Base-by-base conservation (phyloP, 2,888 invertebrate species). In the Dicyrtoma fusca region DNA sequence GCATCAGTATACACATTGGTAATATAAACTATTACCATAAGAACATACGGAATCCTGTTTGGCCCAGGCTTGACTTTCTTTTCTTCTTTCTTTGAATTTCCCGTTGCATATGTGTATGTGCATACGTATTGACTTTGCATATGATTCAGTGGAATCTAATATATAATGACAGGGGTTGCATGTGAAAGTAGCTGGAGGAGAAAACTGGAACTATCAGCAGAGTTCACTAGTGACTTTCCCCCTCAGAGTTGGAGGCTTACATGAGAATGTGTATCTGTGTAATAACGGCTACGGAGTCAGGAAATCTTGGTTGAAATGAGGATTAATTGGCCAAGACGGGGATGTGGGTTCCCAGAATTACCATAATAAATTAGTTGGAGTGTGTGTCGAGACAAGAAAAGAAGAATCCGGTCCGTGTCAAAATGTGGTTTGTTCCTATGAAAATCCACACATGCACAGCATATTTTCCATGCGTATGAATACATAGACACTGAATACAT, bases 231-330 rank as follows among this genome's bases (percentile, higher is more conserved):
- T 5, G 34, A 34, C 8, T 34, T 34, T 34, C 34, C 34, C 34
- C 8, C 34, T 34, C 4, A 34, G 3, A 34, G 34, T n/a, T n/a
- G n/a, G n/a, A n/a, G 8, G 4, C 34, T 34, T 34, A 3, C 34
- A 34, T 34, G 34, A 5, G 34, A 34, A 8, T 34, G 51, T 23
- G 21, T 26, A 11, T 2, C 13, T 17, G 21, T 53, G 55, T 66
- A 66, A 55, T 53, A 34, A 68, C 45, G 57, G 45, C 25, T 14
- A 17, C 13, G 3, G 59, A 57, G 47, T 57, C 44, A 68, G 57
- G 68, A 59, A 68, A 68, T 68, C 68, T 68, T 68, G 11, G 68
- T 68, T 72, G 72, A 69, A 72, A 72, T 72, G 69, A 72, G 68
- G 55, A 72, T 72, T 72, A 72, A 72, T 72, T 72, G 72, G 44